These are phyloP conservation scores for Cephalopachus bancanus DNA, from an alignment of 2,797 vertebrate species.

Conservation along the genomic window DNA sequence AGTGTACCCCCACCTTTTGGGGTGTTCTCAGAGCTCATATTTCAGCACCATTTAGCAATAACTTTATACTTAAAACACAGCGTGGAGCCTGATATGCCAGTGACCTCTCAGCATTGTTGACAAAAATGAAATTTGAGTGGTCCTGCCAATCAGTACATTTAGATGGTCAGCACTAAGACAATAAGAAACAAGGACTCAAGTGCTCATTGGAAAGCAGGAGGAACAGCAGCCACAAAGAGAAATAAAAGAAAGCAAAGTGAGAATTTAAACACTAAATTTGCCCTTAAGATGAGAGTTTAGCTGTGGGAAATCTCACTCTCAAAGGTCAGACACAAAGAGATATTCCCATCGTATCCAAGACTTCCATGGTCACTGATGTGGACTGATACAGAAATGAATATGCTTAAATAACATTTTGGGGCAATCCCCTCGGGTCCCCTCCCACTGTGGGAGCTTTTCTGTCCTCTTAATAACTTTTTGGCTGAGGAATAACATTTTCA, in stretches of 20 bases:
- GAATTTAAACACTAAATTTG: not conserved
- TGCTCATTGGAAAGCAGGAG: not conserved
- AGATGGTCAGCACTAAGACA: not conserved
- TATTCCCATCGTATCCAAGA: not conserved
- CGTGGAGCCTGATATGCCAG: not conserved
- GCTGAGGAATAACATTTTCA: not conserved
- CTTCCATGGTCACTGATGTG: not conserved
- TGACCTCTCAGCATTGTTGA: not conserved
- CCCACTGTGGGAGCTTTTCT: too few relatives aligned
- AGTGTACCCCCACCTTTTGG: not conserved
- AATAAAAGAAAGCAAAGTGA: not conserved
- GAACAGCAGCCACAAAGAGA: not conserved
- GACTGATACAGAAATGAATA: not conserved
- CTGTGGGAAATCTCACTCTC: conserved; percentile 30
- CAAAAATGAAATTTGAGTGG: conserved; percentile 25
- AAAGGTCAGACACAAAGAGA: not conserved
- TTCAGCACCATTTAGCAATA: conserved; percentile 61
- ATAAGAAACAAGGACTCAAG: not conserved
- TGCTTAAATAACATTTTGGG: not conserved
- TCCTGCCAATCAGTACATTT: not conserved
- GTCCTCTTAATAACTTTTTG: not conserved
- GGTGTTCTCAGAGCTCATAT: conserved; percentile 54
- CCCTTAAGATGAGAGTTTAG: not conserved
- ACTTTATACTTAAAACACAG: conserved; percentile 16
- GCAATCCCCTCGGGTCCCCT: too few relatives aligned